Conservation (phyloP, 2,797 vertebrate genomes). For the Falco naumanni region DNA sequence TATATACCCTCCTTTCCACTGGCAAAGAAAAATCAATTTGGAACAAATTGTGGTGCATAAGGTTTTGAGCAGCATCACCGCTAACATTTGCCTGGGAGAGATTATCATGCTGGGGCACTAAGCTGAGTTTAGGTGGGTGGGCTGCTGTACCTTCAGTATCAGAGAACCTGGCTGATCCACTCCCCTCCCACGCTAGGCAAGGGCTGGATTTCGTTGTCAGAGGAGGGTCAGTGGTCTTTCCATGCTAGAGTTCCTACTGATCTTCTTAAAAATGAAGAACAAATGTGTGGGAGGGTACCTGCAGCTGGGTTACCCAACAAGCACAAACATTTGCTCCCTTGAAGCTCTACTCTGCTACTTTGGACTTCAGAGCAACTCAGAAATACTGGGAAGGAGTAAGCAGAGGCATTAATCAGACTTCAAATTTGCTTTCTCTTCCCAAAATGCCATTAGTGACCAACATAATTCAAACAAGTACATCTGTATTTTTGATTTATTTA, state of each 20-base stretch:
- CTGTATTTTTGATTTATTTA: constrained; percentile 68
- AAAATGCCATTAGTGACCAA: constrained; percentile 52
- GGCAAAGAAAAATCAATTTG: not conserved
- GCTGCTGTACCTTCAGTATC: not conserved
- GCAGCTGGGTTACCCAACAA: not conserved
- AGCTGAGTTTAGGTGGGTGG: not conserved
- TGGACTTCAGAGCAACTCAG: not conserved
- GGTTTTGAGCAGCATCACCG: not conserved
- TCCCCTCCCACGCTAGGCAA: not conserved
- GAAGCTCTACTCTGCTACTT: not conserved
- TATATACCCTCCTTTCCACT: not conserved
- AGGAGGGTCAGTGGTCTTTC: not conserved
- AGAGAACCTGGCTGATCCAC: not conserved
- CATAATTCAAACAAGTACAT: constrained; percentile 38
- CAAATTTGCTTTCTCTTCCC: constrained; percentile 12
- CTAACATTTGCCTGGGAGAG: not conserved
- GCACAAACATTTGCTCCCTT: not conserved
- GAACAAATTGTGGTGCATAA: not conserved
- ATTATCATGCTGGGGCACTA: not conserved
- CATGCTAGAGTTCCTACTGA: not conserved
- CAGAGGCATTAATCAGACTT: constrained; percentile 22
- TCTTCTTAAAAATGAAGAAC: not conserved
- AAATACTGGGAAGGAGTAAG: not conserved
- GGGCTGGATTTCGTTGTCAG: not conserved
- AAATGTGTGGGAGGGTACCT: not conserved